Conservation (phyloP, 2,888 invertebrate species). For the Drosophila subsilvestris region DNA sequence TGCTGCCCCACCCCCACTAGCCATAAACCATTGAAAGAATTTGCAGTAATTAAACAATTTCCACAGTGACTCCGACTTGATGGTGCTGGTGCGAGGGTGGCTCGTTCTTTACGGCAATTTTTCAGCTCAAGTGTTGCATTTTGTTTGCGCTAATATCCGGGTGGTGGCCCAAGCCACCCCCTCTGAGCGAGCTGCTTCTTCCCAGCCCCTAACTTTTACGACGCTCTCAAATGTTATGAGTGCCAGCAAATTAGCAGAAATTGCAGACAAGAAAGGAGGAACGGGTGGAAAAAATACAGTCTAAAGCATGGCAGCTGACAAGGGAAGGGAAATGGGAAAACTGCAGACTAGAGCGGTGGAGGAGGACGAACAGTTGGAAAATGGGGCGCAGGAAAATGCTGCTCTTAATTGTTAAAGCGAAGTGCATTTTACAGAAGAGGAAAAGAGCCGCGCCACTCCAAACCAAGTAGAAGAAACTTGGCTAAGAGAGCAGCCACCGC, state of each 20-base stretch:
- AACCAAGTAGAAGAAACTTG: conserved; percentile 22
- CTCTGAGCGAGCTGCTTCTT: conserved; percentile 17
- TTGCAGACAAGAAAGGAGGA: conserved; percentile 47
- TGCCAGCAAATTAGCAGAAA: conserved; percentile 74
- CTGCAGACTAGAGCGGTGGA: conserved; percentile 22
- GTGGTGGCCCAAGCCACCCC: conserved; percentile 15
- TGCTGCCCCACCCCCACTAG: background rate
- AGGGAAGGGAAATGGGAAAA: conserved; percentile 6
- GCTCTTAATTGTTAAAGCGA: conserved; percentile 69
- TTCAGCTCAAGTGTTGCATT: conserved; percentile 80
- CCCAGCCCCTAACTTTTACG: conserved; percentile 13
- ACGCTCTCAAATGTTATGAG: conserved; percentile 68
- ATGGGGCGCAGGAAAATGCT: conserved; percentile 8
- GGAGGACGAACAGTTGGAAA: background rate
- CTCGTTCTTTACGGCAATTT: conserved; percentile 77
- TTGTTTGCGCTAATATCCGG: conserved; percentile 80
- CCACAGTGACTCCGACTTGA: conserved; percentile 49
- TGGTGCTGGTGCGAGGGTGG: background rate
- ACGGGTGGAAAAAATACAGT: background rate
- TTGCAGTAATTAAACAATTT: conserved; percentile 78
- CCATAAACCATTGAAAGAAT: conserved; percentile 72
- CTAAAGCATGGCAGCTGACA: conserved; percentile 30
- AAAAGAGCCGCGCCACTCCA: conserved; percentile 27
- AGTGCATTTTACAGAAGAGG: conserved; percentile 11
- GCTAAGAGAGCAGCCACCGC: background rate